A percentile compares a stretch with the other conserved stretches of the same genome.
phyloP scores from a whole-genome alignment of 2,797 vertebrate genomes.

The Halcyon badia region DNA sequence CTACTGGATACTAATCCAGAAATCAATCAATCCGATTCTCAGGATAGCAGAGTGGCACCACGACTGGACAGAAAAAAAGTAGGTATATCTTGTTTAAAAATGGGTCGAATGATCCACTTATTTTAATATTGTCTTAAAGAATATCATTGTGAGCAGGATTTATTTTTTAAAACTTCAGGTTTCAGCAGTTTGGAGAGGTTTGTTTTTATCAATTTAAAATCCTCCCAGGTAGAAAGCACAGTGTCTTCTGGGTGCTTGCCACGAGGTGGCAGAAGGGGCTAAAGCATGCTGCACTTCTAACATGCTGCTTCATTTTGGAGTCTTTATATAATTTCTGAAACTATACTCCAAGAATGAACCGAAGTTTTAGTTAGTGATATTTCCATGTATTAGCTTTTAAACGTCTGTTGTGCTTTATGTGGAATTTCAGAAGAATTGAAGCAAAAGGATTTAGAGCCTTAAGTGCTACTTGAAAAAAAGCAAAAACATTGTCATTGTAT shows the following conservation, averaged over 20 bases:
- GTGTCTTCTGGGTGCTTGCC: background rate
- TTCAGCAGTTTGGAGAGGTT: background rate
- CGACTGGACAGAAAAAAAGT: slow-evolving; percentile 97
- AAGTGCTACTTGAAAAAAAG: background rate
- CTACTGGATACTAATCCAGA: slow-evolving; percentile 98
- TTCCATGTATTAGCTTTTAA: background rate
- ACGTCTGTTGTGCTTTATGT: background rate
- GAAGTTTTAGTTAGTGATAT: background rate
- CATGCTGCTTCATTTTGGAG: background rate
- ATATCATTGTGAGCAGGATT: background rate
- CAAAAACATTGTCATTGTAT: background rate
- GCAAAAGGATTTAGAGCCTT: background rate
- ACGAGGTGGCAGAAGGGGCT: background rate
- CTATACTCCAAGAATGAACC: rapidly evolving
- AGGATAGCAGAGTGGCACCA: slow-evolving; percentile 98
- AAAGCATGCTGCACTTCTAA: background rate
- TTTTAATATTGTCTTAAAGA: background rate
- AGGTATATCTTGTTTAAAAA: background rate
- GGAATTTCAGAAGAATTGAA: background rate
- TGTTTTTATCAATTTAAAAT: no score
- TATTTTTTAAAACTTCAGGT: background rate
- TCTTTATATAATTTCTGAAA: background rate
- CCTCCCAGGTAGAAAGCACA: rapidly evolving
- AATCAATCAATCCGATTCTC: slow-evolving; percentile 99
- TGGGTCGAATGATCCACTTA: rapidly evolving